Percentiles rank a stretch among this genome's conserved stretches.
Conservation (phyloP, 2,888 invertebrate species). For the Xanthia icteritia region DNA sequence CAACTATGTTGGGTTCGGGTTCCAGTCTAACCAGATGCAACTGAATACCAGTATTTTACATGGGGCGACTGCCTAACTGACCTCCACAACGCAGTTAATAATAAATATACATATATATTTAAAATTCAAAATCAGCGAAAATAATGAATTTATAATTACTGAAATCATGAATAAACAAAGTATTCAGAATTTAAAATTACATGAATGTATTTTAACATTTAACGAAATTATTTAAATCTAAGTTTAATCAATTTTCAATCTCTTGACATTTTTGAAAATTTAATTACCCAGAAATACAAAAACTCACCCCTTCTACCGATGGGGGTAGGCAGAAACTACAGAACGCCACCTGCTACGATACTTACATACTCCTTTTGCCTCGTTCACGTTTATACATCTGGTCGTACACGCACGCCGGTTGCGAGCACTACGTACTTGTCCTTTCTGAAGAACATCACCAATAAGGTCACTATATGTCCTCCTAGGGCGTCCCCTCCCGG, state of each 20-base stretch:
- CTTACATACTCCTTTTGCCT: no score
- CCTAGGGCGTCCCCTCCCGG: no score
- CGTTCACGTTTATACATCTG: no score
- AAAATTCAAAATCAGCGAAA: slow-evolving; percentile 2
- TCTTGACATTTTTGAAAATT: neutral
- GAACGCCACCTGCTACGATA: no score
- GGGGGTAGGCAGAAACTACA: neutral
- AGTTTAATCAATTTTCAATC: slow-evolving; percentile 2
- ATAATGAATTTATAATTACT: neutral
- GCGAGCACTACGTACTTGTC: no score
- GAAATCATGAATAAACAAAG: slow-evolving; percentile 3
- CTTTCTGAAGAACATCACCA: no score
- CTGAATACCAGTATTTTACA: slow-evolving; percentile 1
- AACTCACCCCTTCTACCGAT: no score
- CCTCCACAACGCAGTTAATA: neutral
- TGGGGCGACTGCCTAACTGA: neutral
- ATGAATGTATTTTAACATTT: neutral
- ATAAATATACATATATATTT: no score
- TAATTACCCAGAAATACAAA: neutral
- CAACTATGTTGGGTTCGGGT: neutral
- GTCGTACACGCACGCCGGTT: no score
- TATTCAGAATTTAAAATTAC: neutral
- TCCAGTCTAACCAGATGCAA: neutral
- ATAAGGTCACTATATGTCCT: no score
- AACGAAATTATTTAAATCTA: slow-evolving; percentile 35